phyloP scores from a whole-genome alignment of 1,140 invertebrate species.

The Achroia grisella region DNA sequence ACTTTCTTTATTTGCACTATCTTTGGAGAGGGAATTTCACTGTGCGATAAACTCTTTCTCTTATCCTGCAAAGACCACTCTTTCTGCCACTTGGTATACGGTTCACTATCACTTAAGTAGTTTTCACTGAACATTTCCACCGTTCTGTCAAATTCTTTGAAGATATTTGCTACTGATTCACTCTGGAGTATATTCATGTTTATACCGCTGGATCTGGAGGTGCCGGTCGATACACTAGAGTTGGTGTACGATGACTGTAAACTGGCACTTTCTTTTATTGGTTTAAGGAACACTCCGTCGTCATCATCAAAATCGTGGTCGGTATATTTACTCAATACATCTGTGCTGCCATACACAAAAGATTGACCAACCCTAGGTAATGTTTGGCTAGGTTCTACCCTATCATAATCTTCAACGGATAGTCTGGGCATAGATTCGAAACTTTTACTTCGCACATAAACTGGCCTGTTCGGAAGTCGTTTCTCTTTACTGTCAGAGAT shows the following conservation, averaged over 20 bases:
- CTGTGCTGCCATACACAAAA: slow-evolving; percentile 45
- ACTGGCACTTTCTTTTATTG: slow-evolving; percentile 37
- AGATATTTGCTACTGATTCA: slow-evolving; percentile 47
- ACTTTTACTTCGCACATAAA: slow-evolving; percentile 59
- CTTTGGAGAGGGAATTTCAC: slow-evolving; percentile 48
- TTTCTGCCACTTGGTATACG: slow-evolving; percentile 40
- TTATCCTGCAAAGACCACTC: slow-evolving; percentile 30
- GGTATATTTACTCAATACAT: slow-evolving; percentile 39
- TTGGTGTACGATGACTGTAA: slow-evolving; percentile 41
- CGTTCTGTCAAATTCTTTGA: slow-evolving; percentile 55
- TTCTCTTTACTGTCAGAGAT: slow-evolving; percentile 31
- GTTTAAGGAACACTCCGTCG: slow-evolving; percentile 48
- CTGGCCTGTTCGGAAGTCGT: slow-evolving; percentile 22
- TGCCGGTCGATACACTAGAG: slow-evolving; percentile 39
- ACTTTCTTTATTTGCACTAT: slow-evolving; percentile 50
- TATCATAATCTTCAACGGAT: slow-evolving; percentile 31
- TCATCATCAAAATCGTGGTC: slow-evolving; percentile 52
- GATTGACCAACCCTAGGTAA: slow-evolving; percentile 34
- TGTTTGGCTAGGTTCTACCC: slow-evolving; percentile 14
- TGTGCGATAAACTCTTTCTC: slow-evolving; percentile 51
- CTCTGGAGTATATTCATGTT: slow-evolving; percentile 43
- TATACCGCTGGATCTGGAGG: slow-evolving; percentile 34
- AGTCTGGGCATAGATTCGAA: slow-evolving; percentile 60
- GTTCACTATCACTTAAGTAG: slow-evolving; percentile 61
- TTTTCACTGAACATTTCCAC: slow-evolving; percentile 61